These are phyloP conservation scores for Plutella xylostella DNA, from an alignment of 2,888 invertebrate species.

Conservation along the genomic window DNA sequence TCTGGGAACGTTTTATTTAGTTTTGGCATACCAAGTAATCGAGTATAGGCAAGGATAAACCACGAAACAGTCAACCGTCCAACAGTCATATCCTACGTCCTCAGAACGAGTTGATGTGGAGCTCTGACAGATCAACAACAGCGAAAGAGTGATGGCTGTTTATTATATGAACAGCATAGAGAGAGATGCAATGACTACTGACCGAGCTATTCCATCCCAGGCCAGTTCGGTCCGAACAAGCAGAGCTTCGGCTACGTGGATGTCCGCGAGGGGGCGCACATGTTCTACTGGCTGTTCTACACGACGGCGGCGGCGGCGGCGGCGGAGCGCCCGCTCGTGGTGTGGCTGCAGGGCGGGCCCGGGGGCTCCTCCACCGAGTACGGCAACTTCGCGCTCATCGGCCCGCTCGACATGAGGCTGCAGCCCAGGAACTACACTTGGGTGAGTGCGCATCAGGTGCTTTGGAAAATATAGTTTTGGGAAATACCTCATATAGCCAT, in stretches of 20 bases:
- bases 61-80: no score
- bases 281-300: conserved; percentile 91
- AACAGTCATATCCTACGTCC: no score
- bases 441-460: conserved; percentile 71
- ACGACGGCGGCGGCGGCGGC: conserved; percentile 73
- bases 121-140: no score
- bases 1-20: no score
- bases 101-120: no score
- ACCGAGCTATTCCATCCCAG: no score
- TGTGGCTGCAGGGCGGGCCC: conserved; percentile 93
- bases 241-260: conserved; percentile 82
- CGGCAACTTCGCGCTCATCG: conserved; percentile 90
- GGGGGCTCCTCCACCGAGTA: conserved; percentile 83
- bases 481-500: neutral
- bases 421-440: conserved; percentile 80
- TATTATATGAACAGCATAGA: no score
- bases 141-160: no score
- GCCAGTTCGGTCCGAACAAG: conserved; percentile 68
- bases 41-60: no score
- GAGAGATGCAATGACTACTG: no score
- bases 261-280: conserved; percentile 79
- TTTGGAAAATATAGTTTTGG: no score
- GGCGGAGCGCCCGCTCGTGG: conserved; percentile 79
- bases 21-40: no score
- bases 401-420: conserved; percentile 75